Conservation (phyloP, 2,113 vertebrate genomes). For the Misgurnus mizolepis region DNA sequence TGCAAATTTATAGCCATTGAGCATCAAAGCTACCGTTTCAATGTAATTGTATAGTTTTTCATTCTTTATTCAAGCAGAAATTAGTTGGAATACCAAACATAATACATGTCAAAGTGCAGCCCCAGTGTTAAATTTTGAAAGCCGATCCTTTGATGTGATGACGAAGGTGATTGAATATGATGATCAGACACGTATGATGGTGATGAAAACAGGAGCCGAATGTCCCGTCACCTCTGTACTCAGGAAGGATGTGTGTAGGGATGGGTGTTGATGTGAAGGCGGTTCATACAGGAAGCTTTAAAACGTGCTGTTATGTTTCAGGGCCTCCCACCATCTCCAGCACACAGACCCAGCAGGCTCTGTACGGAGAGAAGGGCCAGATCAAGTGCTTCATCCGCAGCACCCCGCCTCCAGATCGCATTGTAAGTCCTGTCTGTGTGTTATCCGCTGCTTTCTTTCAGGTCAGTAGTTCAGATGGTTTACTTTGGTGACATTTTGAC, state of each 20-base stretch:
- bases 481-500: too few relatives aligned
- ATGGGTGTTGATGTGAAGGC: neutral
- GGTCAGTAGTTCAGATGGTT: too few relatives aligned
- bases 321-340: slow-evolving; percentile 98
- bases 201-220: neutral
- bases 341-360: slow-evolving; percentile 95
- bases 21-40: too few relatives aligned
- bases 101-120: too few relatives aligned
- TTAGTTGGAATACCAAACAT: too few relatives aligned
- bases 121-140: too few relatives aligned
- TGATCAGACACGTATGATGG: neutral
- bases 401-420: slow-evolving; percentile 92
- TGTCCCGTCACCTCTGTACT: slow-evolving; percentile 1
- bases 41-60: too few relatives aligned
- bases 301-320: slow-evolving; percentile 59
- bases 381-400: slow-evolving; percentile 99
- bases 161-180: too few relatives aligned
- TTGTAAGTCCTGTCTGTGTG: slow-evolving; percentile 79
- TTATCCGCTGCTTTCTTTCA: neutral
- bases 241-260: slow-evolving; percentile 11
- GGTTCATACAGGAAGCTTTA: neutral
- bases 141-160: too few relatives aligned
- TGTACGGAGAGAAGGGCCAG: slow-evolving; percentile 96
- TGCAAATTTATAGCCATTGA: too few relatives aligned
- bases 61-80: too few relatives aligned